Base-by-base conservation (phyloP, 2,888 invertebrate species). In the Drosophila pegasa region DNA sequence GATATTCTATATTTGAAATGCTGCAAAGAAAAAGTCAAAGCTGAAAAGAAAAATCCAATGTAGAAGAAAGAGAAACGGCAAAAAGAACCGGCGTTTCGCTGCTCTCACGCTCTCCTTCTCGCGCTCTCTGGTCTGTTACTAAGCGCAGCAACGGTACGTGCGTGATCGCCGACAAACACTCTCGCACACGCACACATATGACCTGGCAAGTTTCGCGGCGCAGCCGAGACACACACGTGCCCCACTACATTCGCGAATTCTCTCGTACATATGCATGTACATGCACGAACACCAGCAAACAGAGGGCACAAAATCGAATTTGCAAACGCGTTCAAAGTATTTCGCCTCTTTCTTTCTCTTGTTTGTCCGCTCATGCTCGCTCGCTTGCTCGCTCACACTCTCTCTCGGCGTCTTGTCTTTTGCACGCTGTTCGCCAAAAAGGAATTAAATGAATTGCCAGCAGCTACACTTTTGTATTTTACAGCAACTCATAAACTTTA, bases 1-100 rank as follows among this genome's bases (percentile, higher is more conserved):
- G 90, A 84, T 91, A 87, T 90, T 90, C 90, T 91, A 90, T 87
- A 89, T 89, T 90, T 91, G 90, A 88, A 87, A 73, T 31, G 64
- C 84, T 87, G 84, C 77, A 84, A 84, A 82, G 79, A 84, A 77
- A 68, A 62, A 63, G 60, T 25, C 40, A 80, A 77, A 74, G 48
- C 59, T 72, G 58, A 43, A 72, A 66, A 61, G 63, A 63, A 52
- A 68, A 60, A 62, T 61, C 12, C 38, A 71, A 62, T 60, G 37
- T 60, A 48, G 40, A 65, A 48, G 40, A 65, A 57, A 75, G 61
- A 74, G 75, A 61, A 60, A 35, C 55, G 55, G 51, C 62, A 80
- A 82, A 66, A 87, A 88, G 86, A 88, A 88, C 88, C 83, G 83
- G 88, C 83, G 86, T 88, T 84, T 88, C 61, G 45, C 37, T 59